Evolutionary conservation across 1,140 invertebrate species (phyloP).

Genomic region (Pseudoatta argentina): DNA sequence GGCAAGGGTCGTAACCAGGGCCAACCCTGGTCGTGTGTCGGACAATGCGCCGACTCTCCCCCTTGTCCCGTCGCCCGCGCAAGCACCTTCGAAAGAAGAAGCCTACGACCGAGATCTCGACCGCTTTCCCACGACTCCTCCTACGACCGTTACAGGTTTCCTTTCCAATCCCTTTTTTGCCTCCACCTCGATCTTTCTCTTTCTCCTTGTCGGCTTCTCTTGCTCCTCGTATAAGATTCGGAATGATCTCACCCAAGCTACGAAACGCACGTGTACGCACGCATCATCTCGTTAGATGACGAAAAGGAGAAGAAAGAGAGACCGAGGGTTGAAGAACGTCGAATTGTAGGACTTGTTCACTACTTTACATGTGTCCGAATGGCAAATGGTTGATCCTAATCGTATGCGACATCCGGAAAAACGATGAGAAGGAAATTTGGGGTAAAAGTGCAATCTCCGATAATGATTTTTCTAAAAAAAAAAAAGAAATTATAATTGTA

Average conservation of each 20-base stretch:
- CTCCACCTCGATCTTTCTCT: neutral
- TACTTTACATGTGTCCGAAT: slow-evolving; percentile 10
- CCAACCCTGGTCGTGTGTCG: slow-evolving; percentile 70
- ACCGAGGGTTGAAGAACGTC: slow-evolving; percentile 18
- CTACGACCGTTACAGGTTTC: slow-evolving; percentile 83
- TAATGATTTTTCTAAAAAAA: neutral
- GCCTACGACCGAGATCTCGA: slow-evolving; percentile 71
- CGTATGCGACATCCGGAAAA: slow-evolving; percentile 6
- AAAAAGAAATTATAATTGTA: neutral
- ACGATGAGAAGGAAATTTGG: neutral
- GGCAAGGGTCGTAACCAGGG: slow-evolving; percentile 53
- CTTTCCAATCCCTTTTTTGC: slow-evolving; percentile 80
- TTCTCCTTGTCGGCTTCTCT: slow-evolving; percentile 16
- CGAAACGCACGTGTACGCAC: slow-evolving; percentile 44
- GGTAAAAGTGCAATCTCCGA: neutral
- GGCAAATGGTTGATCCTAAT: slow-evolving; percentile 38
- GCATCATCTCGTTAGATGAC: slow-evolving; percentile 37
- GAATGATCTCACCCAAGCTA: slow-evolving; percentile 30
- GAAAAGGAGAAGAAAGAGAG: neutral
- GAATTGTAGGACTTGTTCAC: slow-evolving; percentile 13
- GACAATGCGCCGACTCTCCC: slow-evolving; percentile 37
- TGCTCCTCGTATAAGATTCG: slow-evolving; percentile 6
- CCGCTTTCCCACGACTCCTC: slow-evolving; percentile 82
- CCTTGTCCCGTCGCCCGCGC: slow-evolving; percentile 7
- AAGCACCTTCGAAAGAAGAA: slow-evolving; percentile 58